Conservation (phyloP, 37 sponge, comb jelly and placozoan species). For the Bolinopsis microptera region DNA sequence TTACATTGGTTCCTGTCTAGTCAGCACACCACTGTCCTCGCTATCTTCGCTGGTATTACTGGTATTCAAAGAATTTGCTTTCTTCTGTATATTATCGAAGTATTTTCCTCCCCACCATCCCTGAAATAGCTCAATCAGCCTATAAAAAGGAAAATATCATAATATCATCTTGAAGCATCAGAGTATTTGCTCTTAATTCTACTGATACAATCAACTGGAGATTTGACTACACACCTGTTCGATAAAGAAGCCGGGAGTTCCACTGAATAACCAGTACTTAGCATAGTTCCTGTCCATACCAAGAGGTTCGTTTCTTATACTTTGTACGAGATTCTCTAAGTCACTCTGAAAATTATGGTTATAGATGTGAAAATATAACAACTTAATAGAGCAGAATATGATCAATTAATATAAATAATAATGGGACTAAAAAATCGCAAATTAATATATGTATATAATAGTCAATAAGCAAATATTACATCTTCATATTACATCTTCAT, state of each 20-base stretch:
- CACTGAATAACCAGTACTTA: slow-evolving; percentile 46
- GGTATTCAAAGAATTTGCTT: neutral
- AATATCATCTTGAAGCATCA: neutral
- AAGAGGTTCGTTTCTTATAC: slow-evolving; percentile 31
- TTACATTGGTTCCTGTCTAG: slow-evolving; percentile 14
- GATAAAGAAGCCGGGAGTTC: slow-evolving; percentile 5
- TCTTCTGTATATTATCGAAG: neutral
- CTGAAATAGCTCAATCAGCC: neutral
- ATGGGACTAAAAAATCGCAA: neutral
- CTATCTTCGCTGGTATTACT: slow-evolving; percentile 43
- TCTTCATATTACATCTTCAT: too few relatives aligned
- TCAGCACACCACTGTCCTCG: slow-evolving; percentile 37
- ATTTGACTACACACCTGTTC: slow-evolving; percentile 24
- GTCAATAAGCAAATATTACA: too few relatives aligned
- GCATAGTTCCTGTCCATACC: slow-evolving; percentile 59
- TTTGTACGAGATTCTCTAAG: neutral
- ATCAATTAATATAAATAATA: too few relatives aligned
- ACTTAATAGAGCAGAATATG: too few relatives aligned
- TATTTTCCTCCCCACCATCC: slow-evolving; percentile 41
- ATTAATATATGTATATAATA: too few relatives aligned
- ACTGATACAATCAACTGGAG: neutral
- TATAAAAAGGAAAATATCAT: neutral
- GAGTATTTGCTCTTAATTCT: too few relatives aligned
- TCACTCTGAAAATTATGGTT: too few relatives aligned
- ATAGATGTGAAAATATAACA: too few relatives aligned